Evolutionary conservation across 2,113 vertebrate species (phyloP), one percentile per base, ranked within the genome.

Genomic region (Menidia beryllina): DNA sequence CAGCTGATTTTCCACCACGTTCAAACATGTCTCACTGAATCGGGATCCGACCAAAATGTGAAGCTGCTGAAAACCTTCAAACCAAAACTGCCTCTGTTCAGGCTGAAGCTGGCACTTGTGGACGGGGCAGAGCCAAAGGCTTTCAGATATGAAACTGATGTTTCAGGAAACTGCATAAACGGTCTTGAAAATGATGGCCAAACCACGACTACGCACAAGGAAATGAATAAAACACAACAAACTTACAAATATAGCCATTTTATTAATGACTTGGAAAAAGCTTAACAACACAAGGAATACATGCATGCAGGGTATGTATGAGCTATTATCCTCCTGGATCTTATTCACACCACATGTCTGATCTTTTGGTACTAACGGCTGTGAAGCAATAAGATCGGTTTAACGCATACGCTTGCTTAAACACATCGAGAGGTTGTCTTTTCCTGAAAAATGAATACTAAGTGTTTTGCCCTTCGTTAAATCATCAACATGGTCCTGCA

Each of bases 231-330:
- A 49, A 45, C 9, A 30, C 43, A 45, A 75, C 19, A 61, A 56
- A 27, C 82, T 67, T 94, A 93, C 91, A 94, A 93, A 94, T 93
- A 93, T 92, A 92, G 92, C 84, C 92, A 93, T 93, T 94, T 93
- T 93, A 94, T 93, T 94, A 91, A 93, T 89, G 92, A 93, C 92
- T 90, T 82, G 60, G 77, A 86, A 88, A 90, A 93, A 81, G 82
- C 75, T 84, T 70, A 91, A 86, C 86, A 90, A 90, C 89, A 91
- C 84, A 90, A 83, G 81, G 86, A 82, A 82, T 92, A 92, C 88
- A 92, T 85, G 87, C 92, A 94, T 92, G 91, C 92, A 92, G 82
- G 88, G 81, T 88, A 85, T 82, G 79, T 84, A 84, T 83, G 82
- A 88, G 83, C 84, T 77, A 84, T 77, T 81, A 68, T 70, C 80